These are phyloP conservation scores for Botia kubotai DNA, from an alignment of 2,797 vertebrate genomes.

Conservation along the genomic window DNA sequence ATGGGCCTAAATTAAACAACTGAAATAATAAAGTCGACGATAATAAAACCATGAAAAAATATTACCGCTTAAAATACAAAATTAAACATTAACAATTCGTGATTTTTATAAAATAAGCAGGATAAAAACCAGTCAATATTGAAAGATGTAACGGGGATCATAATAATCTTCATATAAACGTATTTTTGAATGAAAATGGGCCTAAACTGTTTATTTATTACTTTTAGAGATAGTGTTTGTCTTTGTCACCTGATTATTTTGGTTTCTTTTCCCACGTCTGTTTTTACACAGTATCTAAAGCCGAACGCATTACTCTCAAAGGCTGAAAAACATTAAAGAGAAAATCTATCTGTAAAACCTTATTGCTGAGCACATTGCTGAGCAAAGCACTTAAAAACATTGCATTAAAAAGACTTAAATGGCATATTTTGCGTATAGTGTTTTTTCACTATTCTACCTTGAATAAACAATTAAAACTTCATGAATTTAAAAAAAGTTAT, in stretches of 20 bases:
- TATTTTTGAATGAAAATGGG: background rate
- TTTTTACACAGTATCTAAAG: background rate
- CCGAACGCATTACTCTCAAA: background rate
- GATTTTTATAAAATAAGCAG: background rate
- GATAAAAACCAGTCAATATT: background rate
- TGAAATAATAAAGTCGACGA: background rate
- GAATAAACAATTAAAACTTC: background rate
- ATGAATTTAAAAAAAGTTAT: no score
- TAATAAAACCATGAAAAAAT: background rate
- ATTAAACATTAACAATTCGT: background rate
- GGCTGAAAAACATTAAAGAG: background rate
- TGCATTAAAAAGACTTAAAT: background rate
- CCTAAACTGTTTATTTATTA: background rate
- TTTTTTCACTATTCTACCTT: background rate
- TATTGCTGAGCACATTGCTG: background rate
- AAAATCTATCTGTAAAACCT: background rate
- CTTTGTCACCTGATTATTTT: background rate
- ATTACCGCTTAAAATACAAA: background rate
- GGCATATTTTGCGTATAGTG: background rate
- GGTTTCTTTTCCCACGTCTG: background rate
- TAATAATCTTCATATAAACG: background rate
- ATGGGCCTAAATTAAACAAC: background rate
- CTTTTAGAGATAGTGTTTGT: background rate
- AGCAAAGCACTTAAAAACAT: background rate
- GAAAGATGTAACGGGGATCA: background rate